Evolutionary conservation across 2,888 invertebrate species (phyloP), one percentile per base, ranked within the genome.

Genomic region (Linyphia triangularis): DNA sequence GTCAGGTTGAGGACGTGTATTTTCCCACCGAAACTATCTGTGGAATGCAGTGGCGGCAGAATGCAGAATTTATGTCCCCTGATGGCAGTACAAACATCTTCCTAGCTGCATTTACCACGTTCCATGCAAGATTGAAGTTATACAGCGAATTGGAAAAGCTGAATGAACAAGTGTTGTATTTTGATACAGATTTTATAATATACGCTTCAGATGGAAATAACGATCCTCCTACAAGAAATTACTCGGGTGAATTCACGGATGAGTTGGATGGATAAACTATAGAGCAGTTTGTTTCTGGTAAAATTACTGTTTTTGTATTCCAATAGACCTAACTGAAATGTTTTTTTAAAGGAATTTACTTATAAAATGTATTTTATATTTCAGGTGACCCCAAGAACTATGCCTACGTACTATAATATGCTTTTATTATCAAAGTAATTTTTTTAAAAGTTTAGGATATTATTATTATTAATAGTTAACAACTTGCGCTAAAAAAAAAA

Each of bases 371-470:
- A n/a, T n/a, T n/a, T n/a, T n/a, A n/a, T 33, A 69, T 63, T 37
- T 59, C 19, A 85, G 79, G 79, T n/a, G 85, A 72, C 0, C 69
- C 77, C 1, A 85, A 85, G 19, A 85, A 85, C 33, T 85, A 79
- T 22, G 72, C 79, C 0, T 85, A 72, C 26, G n/a, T 7, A n/a
- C n/a, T n/a, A n/a, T n/a, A n/a, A n/a, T n/a, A n/a, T n/a, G n/a
- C n/a, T n/a, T n/a, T n/a, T n/a, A n/a, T n/a, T n/a, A n/a, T n/a
- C n/a, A n/a, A n/a, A n/a, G n/a, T n/a, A n/a, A n/a, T n/a, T n/a
- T n/a, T n/a, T n/a, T n/a, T n/a, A n/a, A n/a, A n/a, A n/a, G n/a
- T n/a, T n/a, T n/a, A n/a, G n/a, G n/a, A n/a, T n/a, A n/a, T n/a
- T n/a, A n/a, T n/a, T n/a, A n/a, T n/a, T n/a, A n/a, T n/a, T n/a